Evolutionary conservation across 1,140 invertebrate genomes (phyloP).

Genomic region (Drosophila mojavensis): DNA sequence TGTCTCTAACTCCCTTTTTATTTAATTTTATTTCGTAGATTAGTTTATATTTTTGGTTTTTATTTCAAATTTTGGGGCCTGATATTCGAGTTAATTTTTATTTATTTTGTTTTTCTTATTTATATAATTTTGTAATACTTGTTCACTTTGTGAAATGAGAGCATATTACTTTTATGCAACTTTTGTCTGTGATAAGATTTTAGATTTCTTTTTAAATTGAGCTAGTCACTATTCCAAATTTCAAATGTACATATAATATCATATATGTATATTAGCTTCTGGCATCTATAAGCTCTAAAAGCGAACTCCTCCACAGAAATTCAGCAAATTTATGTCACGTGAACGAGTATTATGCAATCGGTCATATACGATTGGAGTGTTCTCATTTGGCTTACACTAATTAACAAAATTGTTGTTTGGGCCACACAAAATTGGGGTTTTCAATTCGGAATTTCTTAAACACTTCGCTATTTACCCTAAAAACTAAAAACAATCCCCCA

Average conservation of each 20-base stretch:
- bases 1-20: constrained; percentile 7
- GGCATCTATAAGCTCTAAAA: too few species aligned
- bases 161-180: too few species aligned
- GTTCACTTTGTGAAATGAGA: too few species aligned
- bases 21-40: constrained; percentile 10
- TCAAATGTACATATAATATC: too few species aligned
- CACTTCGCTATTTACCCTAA: neutral
- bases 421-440: neutral
- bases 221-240: too few species aligned
- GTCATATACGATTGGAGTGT: too few species aligned
- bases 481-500: neutral
- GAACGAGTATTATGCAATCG: too few species aligned
- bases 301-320: too few species aligned
- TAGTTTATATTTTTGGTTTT: constrained; percentile 17
- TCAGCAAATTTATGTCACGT: too few species aligned
- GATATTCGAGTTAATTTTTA: neutral
- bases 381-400: neutral
- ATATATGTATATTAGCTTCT: too few species aligned
- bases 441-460: constrained; percentile 1
- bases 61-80: neutral
- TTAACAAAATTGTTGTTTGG: neutral
- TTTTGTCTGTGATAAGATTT: too few species aligned
- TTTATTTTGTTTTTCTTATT: neutral
- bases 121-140: constrained; percentile 2
- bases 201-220: too few species aligned